Base-by-base conservation (phyloP, 30 jellyfish, hydroid and myxozoan genomes). In the Morbakka virulenta region DNA sequence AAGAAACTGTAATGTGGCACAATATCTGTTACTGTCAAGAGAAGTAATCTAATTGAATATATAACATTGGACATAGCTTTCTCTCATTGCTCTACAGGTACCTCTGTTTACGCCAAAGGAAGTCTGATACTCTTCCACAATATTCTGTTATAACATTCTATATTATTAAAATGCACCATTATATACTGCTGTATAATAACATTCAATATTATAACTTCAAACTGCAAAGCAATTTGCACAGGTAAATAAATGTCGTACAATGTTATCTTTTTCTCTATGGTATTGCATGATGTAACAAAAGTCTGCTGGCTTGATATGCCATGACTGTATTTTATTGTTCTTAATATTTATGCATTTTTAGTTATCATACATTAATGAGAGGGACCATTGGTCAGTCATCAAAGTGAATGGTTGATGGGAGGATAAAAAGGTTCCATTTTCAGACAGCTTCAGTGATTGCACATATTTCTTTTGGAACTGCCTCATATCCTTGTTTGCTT, bases 1-100 rank as follows among this genome's bases (percentile, higher is more conserved):
- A 79, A 81, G 30, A 71, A 71, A 64, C 92, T 64, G 34, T 84
- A 86, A 68, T 49, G 94, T 72, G 95, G 95, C 20, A 87, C 77
- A 24, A 51, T 69, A 53, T 86, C 67, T 77, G 94, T 86, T 76
- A 94, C 64, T n/a, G 94, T 86, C 30, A 57, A 69, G 32, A 86
- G 83, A 2, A 74, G 80, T n/a, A 85, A 84, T 29, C 92, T 86
- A 65, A 76, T 63, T 20, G 95, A 84, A 71, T 84, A 86, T 26
- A 83, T 61, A 31, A 75, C 94, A 14, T 72, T 86, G 17, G 95
- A 84, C 62, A 83, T 32, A 83, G 76, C 93, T 27, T 35, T 31
- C 64, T 73, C 85, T 91, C 91, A 75, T 29, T 82, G 74, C 35
- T 32, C 32, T 14, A 32, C 74, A 29, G 75, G 77, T 50, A 82